Evolutionary conservation across 2,113 vertebrate species (phyloP).

Genomic region (Myanophis thanlyinensis): DNA sequence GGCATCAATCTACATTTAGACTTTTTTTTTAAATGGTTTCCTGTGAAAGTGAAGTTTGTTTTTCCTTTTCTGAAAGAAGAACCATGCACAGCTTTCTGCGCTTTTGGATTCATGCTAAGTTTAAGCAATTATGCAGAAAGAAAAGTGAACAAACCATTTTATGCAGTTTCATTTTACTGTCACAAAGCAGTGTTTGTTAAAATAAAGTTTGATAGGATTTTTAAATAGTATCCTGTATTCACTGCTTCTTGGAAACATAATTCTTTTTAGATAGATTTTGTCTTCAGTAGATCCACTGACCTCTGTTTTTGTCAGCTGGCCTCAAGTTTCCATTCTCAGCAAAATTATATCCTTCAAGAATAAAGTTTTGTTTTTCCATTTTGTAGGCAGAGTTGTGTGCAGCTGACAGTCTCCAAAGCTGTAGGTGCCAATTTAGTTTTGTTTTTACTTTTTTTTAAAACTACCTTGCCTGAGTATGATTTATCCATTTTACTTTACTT

Average conservation of each 20-base stretch:
- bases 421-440: conserved; percentile 48
- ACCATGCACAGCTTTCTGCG: conserved; percentile 65
- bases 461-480: conserved; percentile 34
- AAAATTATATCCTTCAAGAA: conserved; percentile 70
- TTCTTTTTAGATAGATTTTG: conserved; percentile 78
- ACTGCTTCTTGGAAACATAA: conserved; percentile 62
- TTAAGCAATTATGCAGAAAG: conserved; percentile 62
- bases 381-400: conserved; percentile 58
- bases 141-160: conserved; percentile 61
- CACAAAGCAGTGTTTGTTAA: conserved; percentile 49
- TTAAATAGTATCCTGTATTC: conserved; percentile 37
- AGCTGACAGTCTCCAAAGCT: conserved; percentile 44
- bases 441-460: conserved; percentile 1
- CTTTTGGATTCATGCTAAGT: conserved; percentile 59
- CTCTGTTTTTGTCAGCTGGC: conserved; percentile 76
- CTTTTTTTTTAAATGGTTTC: conserved; percentile 51
- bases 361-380: conserved; percentile 51
- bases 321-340: conserved; percentile 81
- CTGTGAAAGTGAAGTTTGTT: conserved; percentile 66
- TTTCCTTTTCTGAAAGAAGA: conserved; percentile 64
- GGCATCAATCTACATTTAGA: conserved; percentile 57
- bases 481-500: conserved; percentile 38
- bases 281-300: conserved; percentile 68
- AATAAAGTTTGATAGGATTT: conserved; percentile 60
- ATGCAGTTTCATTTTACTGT: conserved; percentile 59